Evolutionary conservation across 30 jellyfish, hydroid and myxozoan species (phyloP), one percentile per base, ranked within the genome.

Genomic region (Nemopilema nomurai): DNA sequence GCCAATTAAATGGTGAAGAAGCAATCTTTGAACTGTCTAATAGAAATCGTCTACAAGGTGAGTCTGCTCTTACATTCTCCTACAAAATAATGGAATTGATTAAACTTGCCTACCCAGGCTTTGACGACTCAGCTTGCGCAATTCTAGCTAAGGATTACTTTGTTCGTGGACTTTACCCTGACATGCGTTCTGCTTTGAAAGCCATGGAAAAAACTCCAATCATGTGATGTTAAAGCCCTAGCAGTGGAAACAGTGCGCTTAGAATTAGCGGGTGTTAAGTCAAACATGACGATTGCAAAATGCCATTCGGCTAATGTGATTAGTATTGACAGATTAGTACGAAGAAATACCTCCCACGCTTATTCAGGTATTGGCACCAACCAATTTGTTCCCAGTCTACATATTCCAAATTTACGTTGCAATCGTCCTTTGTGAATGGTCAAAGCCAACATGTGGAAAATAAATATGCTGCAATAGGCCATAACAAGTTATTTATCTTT

Each of bases 51-150:
- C n/a, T 16, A 29, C 81, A 19, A 27, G 89, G 68, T 51, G 63
- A 52, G 49, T 77, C 87, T 25, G 76, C 87, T 51, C 76, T 20
- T 23, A 18, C 51, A 64, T 25, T 53, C 87, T 51, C 76, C 16
- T 23, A 18, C 51, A 64, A 31, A 63, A 52, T 29, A 28, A 64
- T 64, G 71, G 81, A 64, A 33, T 67, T 66, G 72, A 69, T 64
- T 49, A 64, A 80, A 32, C 72, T 80, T 19, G 89, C 81, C 70
- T 80, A 80, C 53, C 89, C 81, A 53, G 27, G 69, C 23, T 80
- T 80, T 30, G 81, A 80, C 49, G 81, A 80, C 25, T 68, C 67
- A 19, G 28, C 71, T 30, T 71, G n/a, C 28, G 41, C 67, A 66
- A 80, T 68, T 28, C 20, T 80, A 16, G 89, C 67, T 21, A 80